A percentile compares a stretch with the other conserved stretches of the same genome.
These are phyloP conservation scores for Ictalurus punctatus DNA, from an alignment of 2,113 vertebrate species.

Conservation along the genomic window DNA sequence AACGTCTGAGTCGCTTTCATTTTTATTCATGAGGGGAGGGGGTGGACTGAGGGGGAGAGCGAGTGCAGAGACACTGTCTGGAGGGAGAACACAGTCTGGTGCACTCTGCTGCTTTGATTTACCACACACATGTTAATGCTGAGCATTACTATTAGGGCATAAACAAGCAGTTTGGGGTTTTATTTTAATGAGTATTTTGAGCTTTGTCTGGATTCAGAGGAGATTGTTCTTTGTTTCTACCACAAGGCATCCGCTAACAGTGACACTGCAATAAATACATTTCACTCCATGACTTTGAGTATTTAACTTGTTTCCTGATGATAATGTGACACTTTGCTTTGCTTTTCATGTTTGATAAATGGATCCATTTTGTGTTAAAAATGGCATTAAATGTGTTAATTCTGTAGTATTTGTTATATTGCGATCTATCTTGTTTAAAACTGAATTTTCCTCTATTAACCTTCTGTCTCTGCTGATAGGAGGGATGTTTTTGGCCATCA, in stretches of 20 bases:
- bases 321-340: not conserved
- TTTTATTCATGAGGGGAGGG: constrained; percentile 49
- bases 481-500: constrained; percentile 83
- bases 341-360: not conserved
- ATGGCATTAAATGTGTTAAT: not conserved
- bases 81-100: constrained; percentile 25
- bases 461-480: constrained; percentile 63
- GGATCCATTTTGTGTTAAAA: not conserved
- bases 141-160: constrained; percentile 15
- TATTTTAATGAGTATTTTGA: constrained; percentile 10
- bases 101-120: constrained; percentile 30
- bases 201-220: constrained; percentile 3
- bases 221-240: not conserved
- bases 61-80: constrained; percentile 30
- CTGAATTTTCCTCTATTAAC: not conserved
- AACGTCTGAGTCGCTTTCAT: constrained; percentile 49
- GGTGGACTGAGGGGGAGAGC: constrained; percentile 19
- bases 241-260: not conserved
- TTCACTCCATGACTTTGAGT: not conserved
- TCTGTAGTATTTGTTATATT: not conserved
- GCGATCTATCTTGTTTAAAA: not conserved
- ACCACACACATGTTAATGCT: constrained; percentile 22
- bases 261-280: not conserved
- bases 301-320: not conserved
- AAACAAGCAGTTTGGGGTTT: constrained; percentile 9